Evolutionary conservation across 2,797 vertebrate genomes (phyloP).

Genomic region (Xenopus petersii): DNA sequence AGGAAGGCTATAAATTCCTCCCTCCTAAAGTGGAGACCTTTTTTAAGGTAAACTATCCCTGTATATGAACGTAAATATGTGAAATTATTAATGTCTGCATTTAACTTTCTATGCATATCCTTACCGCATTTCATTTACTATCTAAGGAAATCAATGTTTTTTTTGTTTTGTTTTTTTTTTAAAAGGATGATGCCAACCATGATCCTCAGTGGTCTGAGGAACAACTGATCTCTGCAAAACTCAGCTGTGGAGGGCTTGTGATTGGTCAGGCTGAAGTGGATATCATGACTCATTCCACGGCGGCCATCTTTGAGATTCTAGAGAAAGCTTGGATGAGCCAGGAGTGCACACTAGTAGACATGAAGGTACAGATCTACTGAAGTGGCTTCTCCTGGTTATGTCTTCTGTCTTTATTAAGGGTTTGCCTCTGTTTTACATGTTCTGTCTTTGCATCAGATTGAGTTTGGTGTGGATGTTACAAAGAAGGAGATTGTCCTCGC

Average conservation of each 20-base stretch:
- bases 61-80: too few relatives aligned
- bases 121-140: too few relatives aligned
- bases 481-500: conserved; percentile 91
- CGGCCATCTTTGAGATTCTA: conserved; percentile 94
- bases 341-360: conserved; percentile 91
- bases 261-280: conserved; percentile 91
- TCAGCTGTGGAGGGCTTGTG: conserved; percentile 76
- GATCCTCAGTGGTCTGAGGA: conserved; percentile 98
- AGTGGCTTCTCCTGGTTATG: not conserved
- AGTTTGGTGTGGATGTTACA: conserved; percentile 88
- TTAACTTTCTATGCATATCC: too few relatives aligned
- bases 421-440: not conserved
- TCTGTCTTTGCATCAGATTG: conserved; percentile 69
- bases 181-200: conserved; percentile 91
- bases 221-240: conserved; percentile 82
- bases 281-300: conserved; percentile 91
- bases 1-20: conserved; percentile 89
- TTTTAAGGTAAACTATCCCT: conserved; percentile 76
- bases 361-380: conserved; percentile 77
- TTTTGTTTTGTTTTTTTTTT: not conserved
- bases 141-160: not conserved
- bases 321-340: conserved; percentile 91
- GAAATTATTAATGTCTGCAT: too few relatives aligned
- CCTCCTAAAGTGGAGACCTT: conserved; percentile 96
- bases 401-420: too few relatives aligned